These are phyloP conservation scores for Triplophysa tibetana DNA, from an alignment of 2,113 vertebrate genomes.

Conservation along the genomic window DNA sequence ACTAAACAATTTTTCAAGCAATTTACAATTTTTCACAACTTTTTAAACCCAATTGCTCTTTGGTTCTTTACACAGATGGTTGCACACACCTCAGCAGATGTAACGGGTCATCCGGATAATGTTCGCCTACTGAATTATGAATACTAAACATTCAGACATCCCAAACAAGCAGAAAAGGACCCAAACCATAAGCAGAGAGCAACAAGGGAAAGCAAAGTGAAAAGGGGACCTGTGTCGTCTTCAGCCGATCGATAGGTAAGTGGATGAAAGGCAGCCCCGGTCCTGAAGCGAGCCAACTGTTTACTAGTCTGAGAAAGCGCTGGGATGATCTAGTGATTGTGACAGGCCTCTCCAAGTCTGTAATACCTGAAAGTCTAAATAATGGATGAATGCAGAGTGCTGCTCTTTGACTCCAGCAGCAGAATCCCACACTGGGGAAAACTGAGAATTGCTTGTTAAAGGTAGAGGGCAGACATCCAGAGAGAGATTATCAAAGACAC, in stretches of 20 bases:
- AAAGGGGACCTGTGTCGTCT: background rate
- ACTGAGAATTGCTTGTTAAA: constrained; percentile 37
- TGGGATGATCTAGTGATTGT: constrained; percentile 43
- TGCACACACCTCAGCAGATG: too few species aligned
- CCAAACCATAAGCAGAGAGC: background rate
- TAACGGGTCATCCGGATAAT: too few species aligned
- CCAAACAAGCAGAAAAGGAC: background rate
- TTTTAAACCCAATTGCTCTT: too few species aligned
- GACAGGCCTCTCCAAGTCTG: constrained; percentile 35
- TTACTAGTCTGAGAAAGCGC: constrained; percentile 27
- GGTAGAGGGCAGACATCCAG: constrained; percentile 19
- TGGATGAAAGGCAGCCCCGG: constrained; percentile 6
- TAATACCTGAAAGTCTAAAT: constrained; percentile 45
- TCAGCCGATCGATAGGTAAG: constrained; percentile 20
- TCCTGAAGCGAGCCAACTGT: constrained; percentile 16
- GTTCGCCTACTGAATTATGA: too few species aligned
- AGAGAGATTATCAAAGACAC: constrained; percentile 38
- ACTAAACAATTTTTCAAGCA: too few species aligned
- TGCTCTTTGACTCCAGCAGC: constrained; percentile 36
- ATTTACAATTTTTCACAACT: too few species aligned
- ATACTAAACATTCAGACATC: too few species aligned
- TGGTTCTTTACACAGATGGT: too few species aligned
- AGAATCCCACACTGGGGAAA: constrained; percentile 25
- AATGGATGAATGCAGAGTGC: constrained; percentile 44
- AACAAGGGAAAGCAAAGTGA: background rate